These are phyloP conservation scores for Corvus cornix DNA, from an alignment of 2,113 vertebrate genomes.

Conservation along the genomic window DNA sequence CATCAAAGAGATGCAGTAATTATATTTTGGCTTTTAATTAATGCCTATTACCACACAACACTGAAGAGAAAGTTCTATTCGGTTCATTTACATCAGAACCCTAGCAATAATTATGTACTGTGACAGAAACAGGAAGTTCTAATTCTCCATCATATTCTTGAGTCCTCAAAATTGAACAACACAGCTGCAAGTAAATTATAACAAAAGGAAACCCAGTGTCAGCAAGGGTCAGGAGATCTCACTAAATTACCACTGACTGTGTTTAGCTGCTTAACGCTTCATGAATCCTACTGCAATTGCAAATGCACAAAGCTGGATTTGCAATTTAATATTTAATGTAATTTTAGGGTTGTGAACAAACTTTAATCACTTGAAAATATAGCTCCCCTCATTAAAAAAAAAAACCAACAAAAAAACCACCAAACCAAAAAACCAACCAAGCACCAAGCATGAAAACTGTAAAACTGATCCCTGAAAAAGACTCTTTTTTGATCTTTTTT, in stretches of 20 bases:
- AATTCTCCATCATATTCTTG: conserved; percentile 45
- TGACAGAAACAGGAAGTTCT: conserved; percentile 50
- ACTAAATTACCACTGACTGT: conserved; percentile 29
- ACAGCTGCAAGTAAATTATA: conserved; percentile 37
- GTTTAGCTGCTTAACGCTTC: not conserved
- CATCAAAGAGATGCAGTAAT: conserved; percentile 60
- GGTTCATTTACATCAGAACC: conserved; percentile 57
- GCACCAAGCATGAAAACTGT: fast-evolving
- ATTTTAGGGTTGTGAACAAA: not conserved
- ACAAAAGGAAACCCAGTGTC: conserved; percentile 20
- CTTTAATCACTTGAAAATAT: not conserved
- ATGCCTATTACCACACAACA: conserved; percentile 22
- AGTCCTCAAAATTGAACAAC: conserved; percentile 45
- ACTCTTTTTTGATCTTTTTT: not conserved
- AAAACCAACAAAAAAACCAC: no score
- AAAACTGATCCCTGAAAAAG: not conserved
- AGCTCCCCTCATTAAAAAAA: not conserved
- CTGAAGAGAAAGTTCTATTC: conserved; percentile 29
- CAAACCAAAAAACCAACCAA: not conserved
- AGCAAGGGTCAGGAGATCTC: conserved; percentile 33
- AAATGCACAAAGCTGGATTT: not conserved
- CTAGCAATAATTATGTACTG: conserved; percentile 36
- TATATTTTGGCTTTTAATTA: conserved; percentile 57
- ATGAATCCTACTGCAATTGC: not conserved
- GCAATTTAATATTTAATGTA: not conserved